These are phyloP conservation scores for Asbolus verrucosus DNA, from an alignment of 1,140 invertebrate genomes.

Conservation along the genomic window DNA sequence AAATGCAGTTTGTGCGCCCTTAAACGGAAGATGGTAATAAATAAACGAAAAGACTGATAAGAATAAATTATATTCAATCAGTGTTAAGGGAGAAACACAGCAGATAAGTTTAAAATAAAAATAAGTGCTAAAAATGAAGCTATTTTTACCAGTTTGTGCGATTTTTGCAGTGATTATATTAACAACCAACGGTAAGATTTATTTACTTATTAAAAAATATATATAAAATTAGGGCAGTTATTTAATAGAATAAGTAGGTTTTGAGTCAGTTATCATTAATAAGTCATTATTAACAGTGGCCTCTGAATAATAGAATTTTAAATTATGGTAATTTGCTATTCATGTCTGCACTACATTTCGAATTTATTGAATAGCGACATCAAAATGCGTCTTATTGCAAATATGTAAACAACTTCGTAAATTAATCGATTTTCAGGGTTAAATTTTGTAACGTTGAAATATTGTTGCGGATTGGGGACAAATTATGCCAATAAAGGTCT, in stretches of 20 bases:
- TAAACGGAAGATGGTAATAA: slow-evolving; percentile 33
- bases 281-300: slow-evolving; percentile 38
- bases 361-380: slow-evolving; percentile 39
- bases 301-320: slow-evolving; percentile 44
- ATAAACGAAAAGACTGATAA: slow-evolving; percentile 28
- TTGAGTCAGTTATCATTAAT: slow-evolving; percentile 34
- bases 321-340: slow-evolving; percentile 40
- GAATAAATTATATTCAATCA: neutral
- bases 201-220: neutral
- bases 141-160: neutral
- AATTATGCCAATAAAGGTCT: slow-evolving; percentile 57
- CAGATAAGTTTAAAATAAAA: slow-evolving; percentile 1
- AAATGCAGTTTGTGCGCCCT: slow-evolving; percentile 34
- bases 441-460: slow-evolving; percentile 53
- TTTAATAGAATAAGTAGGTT: slow-evolving; percentile 26
- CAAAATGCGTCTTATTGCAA: slow-evolving; percentile 34
- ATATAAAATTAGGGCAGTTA: slow-evolving; percentile 17
- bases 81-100: slow-evolving; percentile 2
- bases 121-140: slow-evolving; percentile 26
- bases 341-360: slow-evolving; percentile 43
- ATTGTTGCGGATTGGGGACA: slow-evolving; percentile 60
- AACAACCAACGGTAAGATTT: slow-evolving; percentile 12
- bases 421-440: slow-evolving; percentile 49
- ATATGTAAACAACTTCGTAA: neutral
- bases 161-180: neutral